A percentile compares a stretch with the other conserved stretches of the same genome.
These are phyloP conservation scores for Melipona beecheii DNA, from an alignment of 2,888 invertebrate genomes.

Conservation along the genomic window DNA sequence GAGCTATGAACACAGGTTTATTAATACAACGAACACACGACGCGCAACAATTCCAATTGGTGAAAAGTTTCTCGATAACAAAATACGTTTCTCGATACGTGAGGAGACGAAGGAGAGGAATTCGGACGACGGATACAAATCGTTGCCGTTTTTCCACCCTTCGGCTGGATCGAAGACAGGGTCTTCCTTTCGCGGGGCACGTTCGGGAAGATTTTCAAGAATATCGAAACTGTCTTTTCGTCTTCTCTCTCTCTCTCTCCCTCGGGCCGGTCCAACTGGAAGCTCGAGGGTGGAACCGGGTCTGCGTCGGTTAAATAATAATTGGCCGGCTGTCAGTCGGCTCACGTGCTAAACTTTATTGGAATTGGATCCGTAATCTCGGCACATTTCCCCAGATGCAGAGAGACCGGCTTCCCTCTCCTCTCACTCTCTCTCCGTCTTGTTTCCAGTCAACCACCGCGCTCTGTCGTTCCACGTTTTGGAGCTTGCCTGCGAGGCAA, in stretches of 20 bases:
- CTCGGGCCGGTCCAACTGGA: slow-evolving; percentile 16
- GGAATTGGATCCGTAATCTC: slow-evolving; percentile 83
- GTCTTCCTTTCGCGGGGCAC: slow-evolving; percentile 52
- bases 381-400: slow-evolving; percentile 80
- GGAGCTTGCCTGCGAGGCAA: slow-evolving; percentile 47
- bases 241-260: slow-evolving; percentile 1
- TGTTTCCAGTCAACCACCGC: background rate
- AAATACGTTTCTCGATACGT: background rate
- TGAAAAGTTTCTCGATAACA: background rate
- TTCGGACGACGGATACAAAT: slow-evolving; percentile 44
- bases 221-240: slow-evolving; percentile 53
- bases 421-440: slow-evolving; percentile 5
- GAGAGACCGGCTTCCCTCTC: slow-evolving; percentile 45
- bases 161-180: slow-evolving; percentile 6
- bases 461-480: slow-evolving; percentile 10
- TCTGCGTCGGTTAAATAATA: slow-evolving; percentile 75
- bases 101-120: background rate
- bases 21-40: too few relatives aligned
- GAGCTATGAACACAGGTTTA: too few relatives aligned
- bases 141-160: background rate
- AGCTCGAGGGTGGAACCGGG: slow-evolving; percentile 35
- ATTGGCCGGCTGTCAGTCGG: slow-evolving; percentile 78
- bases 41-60: background rate
- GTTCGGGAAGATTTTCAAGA: slow-evolving; percentile 55
- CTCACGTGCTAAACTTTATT: slow-evolving; percentile 82